Percentiles rank a stretch among this genome's conserved stretches.
These are phyloP conservation scores for Clarias pachynema DNA, from an alignment of 2,797 vertebrate species.

Conservation along the genomic window DNA sequence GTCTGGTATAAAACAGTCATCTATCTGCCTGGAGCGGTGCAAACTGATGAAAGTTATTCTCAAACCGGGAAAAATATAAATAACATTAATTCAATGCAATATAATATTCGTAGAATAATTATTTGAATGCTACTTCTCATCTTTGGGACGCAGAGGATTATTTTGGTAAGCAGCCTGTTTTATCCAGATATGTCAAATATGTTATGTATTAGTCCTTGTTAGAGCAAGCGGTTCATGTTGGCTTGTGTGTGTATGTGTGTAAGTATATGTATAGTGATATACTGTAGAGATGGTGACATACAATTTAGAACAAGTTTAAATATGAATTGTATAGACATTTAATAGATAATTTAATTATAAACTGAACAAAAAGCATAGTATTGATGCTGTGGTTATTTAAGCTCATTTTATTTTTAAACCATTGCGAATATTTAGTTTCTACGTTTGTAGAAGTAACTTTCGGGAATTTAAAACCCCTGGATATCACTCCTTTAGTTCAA, in stretches of 20 bases:
- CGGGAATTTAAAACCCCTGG: conserved; percentile 40
- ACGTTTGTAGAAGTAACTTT: not conserved
- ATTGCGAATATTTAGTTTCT: not conserved
- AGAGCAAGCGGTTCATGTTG: not conserved
- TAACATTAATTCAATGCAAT: conserved; percentile 39
- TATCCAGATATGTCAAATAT: not conserved
- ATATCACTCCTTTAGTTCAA: conserved; percentile 46
- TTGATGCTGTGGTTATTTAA: not conserved
- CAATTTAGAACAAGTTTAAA: not conserved
- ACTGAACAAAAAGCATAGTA: not conserved
- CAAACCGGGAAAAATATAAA: conserved; percentile 57
- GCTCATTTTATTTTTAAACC: not conserved
- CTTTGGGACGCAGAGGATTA: conserved; percentile 68
- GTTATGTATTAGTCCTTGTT: not conserved
- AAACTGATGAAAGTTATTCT: conserved; percentile 71
- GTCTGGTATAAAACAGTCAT: conserved; percentile 84
- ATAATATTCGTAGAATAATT: not conserved
- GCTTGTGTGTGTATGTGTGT: not conserved
- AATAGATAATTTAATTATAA: not conserved
- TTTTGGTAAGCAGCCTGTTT: conserved; percentile 64
- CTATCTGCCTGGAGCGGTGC: conserved; percentile 76
- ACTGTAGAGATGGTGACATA: not conserved
- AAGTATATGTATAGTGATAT: not conserved
- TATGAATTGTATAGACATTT: not conserved
- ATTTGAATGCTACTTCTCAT: conserved; percentile 43